These are phyloP conservation scores for Arothron firmamentum DNA, from an alignment of 2,113 vertebrate species.

Conservation along the genomic window DNA sequence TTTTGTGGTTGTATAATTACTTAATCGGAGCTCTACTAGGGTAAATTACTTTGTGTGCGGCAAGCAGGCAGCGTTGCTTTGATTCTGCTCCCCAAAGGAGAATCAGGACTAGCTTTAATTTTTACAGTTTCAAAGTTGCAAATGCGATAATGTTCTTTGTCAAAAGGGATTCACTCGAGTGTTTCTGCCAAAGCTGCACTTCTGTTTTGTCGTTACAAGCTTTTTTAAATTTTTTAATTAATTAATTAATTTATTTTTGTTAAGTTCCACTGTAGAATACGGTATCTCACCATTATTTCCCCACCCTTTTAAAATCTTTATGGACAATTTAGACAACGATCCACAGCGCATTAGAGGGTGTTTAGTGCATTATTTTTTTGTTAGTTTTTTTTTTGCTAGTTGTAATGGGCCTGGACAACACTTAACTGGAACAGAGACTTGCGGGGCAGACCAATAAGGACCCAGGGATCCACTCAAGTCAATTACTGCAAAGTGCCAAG, in stretches of 20 bases:
- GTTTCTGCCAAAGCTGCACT: slow-evolving; percentile 23
- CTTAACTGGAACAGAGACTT: slow-evolving; percentile 61
- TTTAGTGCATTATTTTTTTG: slow-evolving; percentile 20
- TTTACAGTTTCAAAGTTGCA: slow-evolving; percentile 38
- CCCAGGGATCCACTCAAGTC: slow-evolving; percentile 67
- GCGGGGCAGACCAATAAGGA: slow-evolving; percentile 64
- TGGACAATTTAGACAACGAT: slow-evolving; percentile 19
- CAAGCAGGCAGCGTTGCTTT: slow-evolving; percentile 48
- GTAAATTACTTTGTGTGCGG: slow-evolving; percentile 57
- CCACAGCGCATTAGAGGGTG: slow-evolving; percentile 39
- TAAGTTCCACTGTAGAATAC: too few species aligned
- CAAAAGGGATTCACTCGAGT: slow-evolving; percentile 26
- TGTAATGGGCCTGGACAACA: slow-evolving; percentile 56
- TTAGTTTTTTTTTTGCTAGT: slow-evolving; percentile 36
- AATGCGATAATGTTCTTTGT: slow-evolving; percentile 32
- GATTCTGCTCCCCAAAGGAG: slow-evolving; percentile 44
- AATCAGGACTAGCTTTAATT: slow-evolving; percentile 48
- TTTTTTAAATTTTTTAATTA: not conserved
- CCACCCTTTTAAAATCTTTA: slow-evolving; percentile 18
- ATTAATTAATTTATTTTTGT: too few species aligned
- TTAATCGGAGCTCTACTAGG: slow-evolving; percentile 65
- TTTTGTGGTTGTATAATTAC: slow-evolving; percentile 68
- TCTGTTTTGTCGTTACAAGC: slow-evolving; percentile 31
- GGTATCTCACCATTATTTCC: too few species aligned
- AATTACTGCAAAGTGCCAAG: slow-evolving; percentile 72